Evolutionary conservation across 2,888 invertebrate genomes (phyloP), one percentile per base, ranked within the genome.

Genomic region (Drosophila gaucha): DNA sequence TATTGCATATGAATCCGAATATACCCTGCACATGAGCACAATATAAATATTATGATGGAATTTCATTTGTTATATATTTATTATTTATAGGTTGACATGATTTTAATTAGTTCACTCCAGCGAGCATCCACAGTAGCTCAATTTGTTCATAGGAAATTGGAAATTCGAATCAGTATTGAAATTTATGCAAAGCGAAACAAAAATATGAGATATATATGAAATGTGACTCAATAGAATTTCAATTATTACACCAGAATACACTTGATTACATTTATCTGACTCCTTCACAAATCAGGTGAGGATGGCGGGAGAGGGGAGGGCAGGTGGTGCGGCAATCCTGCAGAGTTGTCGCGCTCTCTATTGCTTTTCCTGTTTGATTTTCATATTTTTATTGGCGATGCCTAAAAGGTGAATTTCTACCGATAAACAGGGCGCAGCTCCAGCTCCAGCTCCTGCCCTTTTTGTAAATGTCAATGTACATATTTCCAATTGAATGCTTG

Each of bases 401-500:
- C 33, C 47, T 28, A 35, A 52, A 35, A 63, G 63, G 38, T 63
- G 52, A 20, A 41, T 31, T 46, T 22, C 46, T 18, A 10, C 18
- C 18, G 43, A 44, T 28, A 44, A 44, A 28, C 43, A 28, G 43
- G 6, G 16, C 12, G 22, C 41, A n/a, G 6, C 24, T 4, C 3
- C 12, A 12, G n/a, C 28, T 18, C 12, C 43, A 12, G 26, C 28
- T 18, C 6, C 28, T 18, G 31, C 12, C 5, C 2, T 12, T 28
- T 28, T 28, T 30, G 28, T 28, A 26, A 26, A 26, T 44, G 10
- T 28, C 44, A 46, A 36, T 22, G 49, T 46, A 46, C 43, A 24
- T 52, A 59, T 75, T 75, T 75, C 74, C 74, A 72, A 76, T 68
- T 75, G 68, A 76, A 72, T 66, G 76, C 68, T 62, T 72, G 46